Percentiles rank a stretch among this genome's conserved stretches.
Conservation (phyloP, 2,797 vertebrate species). For the Pseudomugil tenellus region DNA sequence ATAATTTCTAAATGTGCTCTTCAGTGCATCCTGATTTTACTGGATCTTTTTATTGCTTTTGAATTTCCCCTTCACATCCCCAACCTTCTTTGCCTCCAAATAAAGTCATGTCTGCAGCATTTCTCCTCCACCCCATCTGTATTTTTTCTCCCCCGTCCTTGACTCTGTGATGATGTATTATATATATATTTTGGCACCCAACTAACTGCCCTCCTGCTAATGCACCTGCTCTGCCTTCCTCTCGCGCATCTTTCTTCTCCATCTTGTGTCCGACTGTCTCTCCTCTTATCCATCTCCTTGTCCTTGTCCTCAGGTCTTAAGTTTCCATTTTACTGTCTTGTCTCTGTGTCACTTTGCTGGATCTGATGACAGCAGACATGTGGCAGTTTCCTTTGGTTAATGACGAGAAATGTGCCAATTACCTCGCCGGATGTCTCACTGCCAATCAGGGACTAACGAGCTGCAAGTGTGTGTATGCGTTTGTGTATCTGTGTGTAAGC, state of each 20-base stretch:
- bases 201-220: slow-evolving; percentile 18
- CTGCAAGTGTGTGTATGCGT: slow-evolving; percentile 81
- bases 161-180: slow-evolving; percentile 43
- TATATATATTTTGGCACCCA: slow-evolving; percentile 34
- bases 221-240: slow-evolving; percentile 32
- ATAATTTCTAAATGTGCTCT: background rate
- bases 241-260: slow-evolving; percentile 37
- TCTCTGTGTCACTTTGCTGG: slow-evolving; percentile 44
- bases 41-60: slow-evolving; percentile 20
- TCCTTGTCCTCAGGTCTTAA: slow-evolving; percentile 37
- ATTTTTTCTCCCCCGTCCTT: slow-evolving; percentile 68
- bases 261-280: slow-evolving; percentile 18
- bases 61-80: background rate
- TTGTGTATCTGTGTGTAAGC: slow-evolving; percentile 43
- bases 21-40: background rate
- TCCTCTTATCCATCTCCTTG: slow-evolving; percentile 5
- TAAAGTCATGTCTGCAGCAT: slow-evolving; percentile 32
- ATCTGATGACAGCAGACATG: slow-evolving; percentile 83
- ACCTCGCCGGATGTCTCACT: slow-evolving; percentile 89
- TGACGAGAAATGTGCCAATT: slow-evolving; percentile 95
- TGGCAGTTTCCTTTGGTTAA: slow-evolving; percentile 90
- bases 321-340: slow-evolving; percentile 17
- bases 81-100: slow-evolving; percentile 20
- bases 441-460: slow-evolving; percentile 92
- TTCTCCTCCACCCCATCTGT: slow-evolving; percentile 13